Evolutionary conservation across 2,888 invertebrate species (phyloP), one percentile per base, ranked within the genome.

Genomic region (Nineta flava): DNA sequence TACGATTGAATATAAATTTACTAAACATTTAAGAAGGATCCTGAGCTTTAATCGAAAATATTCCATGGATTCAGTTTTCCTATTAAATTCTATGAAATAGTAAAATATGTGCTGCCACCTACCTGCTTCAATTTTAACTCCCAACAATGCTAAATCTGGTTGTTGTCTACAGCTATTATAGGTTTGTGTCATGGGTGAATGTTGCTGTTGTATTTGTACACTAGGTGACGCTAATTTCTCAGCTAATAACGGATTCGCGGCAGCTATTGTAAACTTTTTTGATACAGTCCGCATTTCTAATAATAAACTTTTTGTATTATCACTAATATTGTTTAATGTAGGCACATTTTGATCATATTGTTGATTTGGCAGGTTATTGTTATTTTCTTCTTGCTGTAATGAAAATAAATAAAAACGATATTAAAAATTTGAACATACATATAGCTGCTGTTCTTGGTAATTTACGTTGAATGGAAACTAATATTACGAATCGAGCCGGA

Each of bases 241-340:
- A 57, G 90, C 90, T 53, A 91, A 73, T 56, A 91, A 68, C 13
- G 91, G 91, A 68, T 91, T 91, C 45, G 87, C 84, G 10, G 88
- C 87, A 26, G 85, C 85, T 55, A 90, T 87, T 57, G 85, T 85
- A 64, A 81, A 84, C 63, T 82, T 65, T 41, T 62, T 58, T 34
- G 58, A 53, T 15, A 57, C 57, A 6, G 59, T 58, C 13, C 65
- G 60, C 60, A 66, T 61, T 53, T 66, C 67, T 4, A 63, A 53
- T 54, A 63, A 55, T 34, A 60, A 57, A 38, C 56, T 51, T 21
- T 55, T 57, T 16, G 61, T 59, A 53, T 49, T 56, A 51, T 48
- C 53, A 42, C 53, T 49, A 35, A 49, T 52, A 26, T 26, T 26
- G 26, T 19, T 13, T 21, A 19, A 46, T 44, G 46, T 21, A 19